Base-by-base conservation (phyloP, 2,113 vertebrate genomes). In the Xiphophorus maculatus region DNA sequence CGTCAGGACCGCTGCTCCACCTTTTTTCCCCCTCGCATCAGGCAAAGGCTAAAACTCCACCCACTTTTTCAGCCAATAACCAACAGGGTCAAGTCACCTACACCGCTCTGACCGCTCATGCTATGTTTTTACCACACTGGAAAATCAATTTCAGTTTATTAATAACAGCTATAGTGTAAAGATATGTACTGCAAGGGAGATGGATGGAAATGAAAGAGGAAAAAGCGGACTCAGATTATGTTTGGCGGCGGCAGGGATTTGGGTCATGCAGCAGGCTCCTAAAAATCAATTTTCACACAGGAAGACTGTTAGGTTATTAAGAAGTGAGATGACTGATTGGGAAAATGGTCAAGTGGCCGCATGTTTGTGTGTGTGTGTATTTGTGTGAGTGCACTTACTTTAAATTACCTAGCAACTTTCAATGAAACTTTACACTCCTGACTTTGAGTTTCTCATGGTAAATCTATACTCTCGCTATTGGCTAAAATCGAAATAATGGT, bases 271-370 rank as follows among this genome's bases (percentile, higher is more conserved):
- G 83, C 84, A 83, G 87, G 83, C 88, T 91, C 94, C 96, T 94
- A 93, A 94, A 97, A 98, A 97, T 98, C 96, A 95, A 96, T 98
- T 95, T 96, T 97, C 96, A 97, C 96, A 97, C 96, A 96, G 96
- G 95, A 96, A 94, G 91, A 92, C 95, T 95, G 95, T 97, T 95
- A 95, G 92, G 91, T 96, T 95, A 95, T 95, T 94, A 94, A 96
- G 94, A 95, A 93, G 85, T 80, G 82, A 81, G 82, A 90, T 93
- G 95, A 96, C 87, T 89, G 95, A 93, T 84, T 85, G 88, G 77
- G 65, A 44, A 66, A 6, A 48, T 66, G 81, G 74, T 63, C 37
- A 63, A 27, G 73, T 37, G 30, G 70, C 61, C 66, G 17, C 40
- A 54, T 71, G 66, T 58, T 12, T 71, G 65, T n/a, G 63, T 71